A percentile compares a stretch with the other conserved stretches of the same genome.
phyloP scores from a whole-genome alignment of 1,140 invertebrate species.

The Ooceraea biroi region DNA sequence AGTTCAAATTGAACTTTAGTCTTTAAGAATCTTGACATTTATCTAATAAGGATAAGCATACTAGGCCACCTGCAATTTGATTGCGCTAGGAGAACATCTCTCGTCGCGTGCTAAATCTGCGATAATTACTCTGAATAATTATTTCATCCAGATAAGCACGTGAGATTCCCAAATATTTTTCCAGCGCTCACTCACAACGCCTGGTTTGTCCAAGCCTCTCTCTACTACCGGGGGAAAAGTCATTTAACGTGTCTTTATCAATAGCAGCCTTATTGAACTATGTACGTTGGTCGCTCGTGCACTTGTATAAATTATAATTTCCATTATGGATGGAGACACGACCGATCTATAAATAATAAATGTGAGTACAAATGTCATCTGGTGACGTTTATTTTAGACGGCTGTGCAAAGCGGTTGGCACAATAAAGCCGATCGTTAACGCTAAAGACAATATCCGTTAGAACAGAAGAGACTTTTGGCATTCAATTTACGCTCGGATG shows the following conservation, averaged over 20 bases:
- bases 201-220: conserved; percentile 14
- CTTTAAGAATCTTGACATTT: not conserved
- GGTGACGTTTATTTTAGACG: not conserved
- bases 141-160: conserved; percentile 53
- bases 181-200: not conserved
- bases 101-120: conserved; percentile 31
- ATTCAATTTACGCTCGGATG: conserved; percentile 19
- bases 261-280: conserved; percentile 36
- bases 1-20: conserved; percentile 16
- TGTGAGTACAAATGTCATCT: conserved; percentile 24
- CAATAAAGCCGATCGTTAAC: conserved; percentile 30
- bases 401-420: conserved; percentile 26
- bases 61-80: not conserved
- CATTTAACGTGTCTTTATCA: conserved; percentile 28
- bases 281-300: not conserved
- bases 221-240: not conserved
- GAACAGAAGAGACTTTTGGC: not conserved
- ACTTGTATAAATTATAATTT: conserved; percentile 55
- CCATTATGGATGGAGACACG: not conserved
- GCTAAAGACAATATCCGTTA: not conserved
- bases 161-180: conserved; percentile 44
- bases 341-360: conserved; percentile 45
- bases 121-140: conserved; percentile 46
- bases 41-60: not conserved
- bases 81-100: not conserved